Conservation (phyloP, 2,113 vertebrate species). For the Mus spicilegus region DNA sequence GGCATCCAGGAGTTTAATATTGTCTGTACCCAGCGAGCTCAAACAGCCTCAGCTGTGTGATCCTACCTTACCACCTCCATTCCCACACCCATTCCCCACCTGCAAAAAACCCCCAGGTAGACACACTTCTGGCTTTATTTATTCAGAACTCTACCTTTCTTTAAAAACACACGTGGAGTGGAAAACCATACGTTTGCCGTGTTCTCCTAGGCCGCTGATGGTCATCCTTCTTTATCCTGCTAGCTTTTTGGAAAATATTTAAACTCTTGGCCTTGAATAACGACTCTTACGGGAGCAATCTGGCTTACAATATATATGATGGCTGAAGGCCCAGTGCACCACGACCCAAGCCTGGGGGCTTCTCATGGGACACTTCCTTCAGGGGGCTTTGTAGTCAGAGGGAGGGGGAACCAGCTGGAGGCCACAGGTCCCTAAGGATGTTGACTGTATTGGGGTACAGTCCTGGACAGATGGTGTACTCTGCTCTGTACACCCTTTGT, state of each 20-base stretch:
- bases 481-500: background rate
- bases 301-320: background rate
- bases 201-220: background rate
- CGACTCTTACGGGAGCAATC: background rate
- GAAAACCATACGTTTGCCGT: background rate
- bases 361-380: fast-evolving
- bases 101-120: background rate
- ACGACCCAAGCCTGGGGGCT: background rate
- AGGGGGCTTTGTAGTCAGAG: background rate
- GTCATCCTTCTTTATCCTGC: background rate
- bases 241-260: background rate
- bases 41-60: background rate
- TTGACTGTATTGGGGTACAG: background rate
- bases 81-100: too few relatives aligned
- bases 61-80: background rate
- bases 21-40: background rate
- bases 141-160: background rate
- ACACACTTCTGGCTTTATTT: background rate
- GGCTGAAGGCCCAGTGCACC: fast-evolving
- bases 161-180: background rate
- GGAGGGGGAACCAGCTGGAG: background rate
- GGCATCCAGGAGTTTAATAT: background rate
- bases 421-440: too few relatives aligned
- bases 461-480: background rate
- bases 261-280: background rate